phyloP scores from a whole-genome alignment of 1,140 invertebrate genomes.

The Calephelis nemesis region DNA sequence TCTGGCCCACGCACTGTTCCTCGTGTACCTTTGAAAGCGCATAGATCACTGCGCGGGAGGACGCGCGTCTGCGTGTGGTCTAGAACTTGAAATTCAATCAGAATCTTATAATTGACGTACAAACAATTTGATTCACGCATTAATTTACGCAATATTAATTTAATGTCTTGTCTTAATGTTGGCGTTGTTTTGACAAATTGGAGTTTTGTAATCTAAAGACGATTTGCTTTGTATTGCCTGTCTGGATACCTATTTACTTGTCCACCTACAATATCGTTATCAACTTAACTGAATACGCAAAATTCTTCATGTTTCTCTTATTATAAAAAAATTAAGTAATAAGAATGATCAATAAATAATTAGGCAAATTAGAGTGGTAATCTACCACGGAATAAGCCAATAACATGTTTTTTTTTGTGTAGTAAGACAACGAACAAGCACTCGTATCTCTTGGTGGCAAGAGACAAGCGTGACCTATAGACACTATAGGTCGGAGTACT shows the following conservation, averaged over 20 bases:
- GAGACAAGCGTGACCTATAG: no score
- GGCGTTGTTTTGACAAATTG: slow-evolving; percentile 17
- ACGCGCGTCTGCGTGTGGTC: slow-evolving; percentile 58
- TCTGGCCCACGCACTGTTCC: slow-evolving; percentile 47
- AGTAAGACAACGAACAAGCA: no score
- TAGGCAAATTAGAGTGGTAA: no score
- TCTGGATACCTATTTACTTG: not conserved
- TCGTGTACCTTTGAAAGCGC: slow-evolving; percentile 36
- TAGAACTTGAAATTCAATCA: slow-evolving; percentile 52
- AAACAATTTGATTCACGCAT: slow-evolving; percentile 38
- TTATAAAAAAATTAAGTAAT: no score
- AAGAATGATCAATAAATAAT: no score
- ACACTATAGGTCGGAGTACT: no score
- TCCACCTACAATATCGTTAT: not conserved
- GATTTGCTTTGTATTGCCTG: not conserved
- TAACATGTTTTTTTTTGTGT: no score
- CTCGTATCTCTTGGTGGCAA: no score
- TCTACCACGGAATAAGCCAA: no score
- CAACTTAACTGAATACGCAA: not conserved
- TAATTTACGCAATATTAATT: slow-evolving; percentile 28
- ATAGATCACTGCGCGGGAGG: slow-evolving; percentile 63
- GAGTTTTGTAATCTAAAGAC: slow-evolving; percentile 2
- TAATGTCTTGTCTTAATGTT: slow-evolving; percentile 19
- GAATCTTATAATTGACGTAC: slow-evolving; percentile 43
- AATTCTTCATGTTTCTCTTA: no score